Conservation (phyloP, 2,888 invertebrate genomes). For the Trichopria drosophilae region DNA sequence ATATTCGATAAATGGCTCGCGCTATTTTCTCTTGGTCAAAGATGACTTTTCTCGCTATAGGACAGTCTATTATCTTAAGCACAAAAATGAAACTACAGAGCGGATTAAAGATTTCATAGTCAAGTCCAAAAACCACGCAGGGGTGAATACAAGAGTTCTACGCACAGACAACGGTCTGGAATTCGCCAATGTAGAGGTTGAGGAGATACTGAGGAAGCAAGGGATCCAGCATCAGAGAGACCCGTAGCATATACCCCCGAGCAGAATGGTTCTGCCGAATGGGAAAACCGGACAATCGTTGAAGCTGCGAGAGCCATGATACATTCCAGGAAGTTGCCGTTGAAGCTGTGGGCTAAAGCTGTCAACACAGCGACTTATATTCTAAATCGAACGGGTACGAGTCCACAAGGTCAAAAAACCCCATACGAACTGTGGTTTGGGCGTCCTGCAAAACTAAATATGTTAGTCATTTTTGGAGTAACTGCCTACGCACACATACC, state of each 20-base stretch:
- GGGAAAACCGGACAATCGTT: too few species aligned
- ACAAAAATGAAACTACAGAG: constrained; percentile 21
- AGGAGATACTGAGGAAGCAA: constrained; percentile 7
- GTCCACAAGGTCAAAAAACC: constrained; percentile 10
- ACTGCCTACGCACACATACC: too few species aligned
- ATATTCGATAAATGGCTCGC: too few species aligned
- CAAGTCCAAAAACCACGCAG: constrained; percentile 11
- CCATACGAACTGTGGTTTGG: constrained; percentile 21
- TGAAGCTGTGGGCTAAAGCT: constrained; percentile 32
- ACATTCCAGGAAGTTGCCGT: constrained; percentile 11
- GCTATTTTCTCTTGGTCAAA: too few species aligned
- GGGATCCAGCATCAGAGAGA: constrained; percentile 10
- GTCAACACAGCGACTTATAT: constrained; percentile 16
- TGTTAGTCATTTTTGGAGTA: constrained; percentile 9
- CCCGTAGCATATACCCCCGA: too few species aligned
- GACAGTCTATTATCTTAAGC: constrained; percentile 23
- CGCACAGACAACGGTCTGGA: constrained; percentile 23
- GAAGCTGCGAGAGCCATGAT: constrained; percentile 27
- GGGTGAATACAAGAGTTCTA: constrained; percentile 6
- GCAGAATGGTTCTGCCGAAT: too few species aligned
- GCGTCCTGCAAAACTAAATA: neutral
- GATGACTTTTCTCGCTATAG: constrained; percentile 29
- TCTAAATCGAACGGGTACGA: constrained; percentile 15
- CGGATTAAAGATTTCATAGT: constrained; percentile 22
- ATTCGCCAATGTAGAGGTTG: constrained; percentile 12